Conservation (phyloP, 2,113 vertebrate genomes). For the Tursiops truncatus region DNA sequence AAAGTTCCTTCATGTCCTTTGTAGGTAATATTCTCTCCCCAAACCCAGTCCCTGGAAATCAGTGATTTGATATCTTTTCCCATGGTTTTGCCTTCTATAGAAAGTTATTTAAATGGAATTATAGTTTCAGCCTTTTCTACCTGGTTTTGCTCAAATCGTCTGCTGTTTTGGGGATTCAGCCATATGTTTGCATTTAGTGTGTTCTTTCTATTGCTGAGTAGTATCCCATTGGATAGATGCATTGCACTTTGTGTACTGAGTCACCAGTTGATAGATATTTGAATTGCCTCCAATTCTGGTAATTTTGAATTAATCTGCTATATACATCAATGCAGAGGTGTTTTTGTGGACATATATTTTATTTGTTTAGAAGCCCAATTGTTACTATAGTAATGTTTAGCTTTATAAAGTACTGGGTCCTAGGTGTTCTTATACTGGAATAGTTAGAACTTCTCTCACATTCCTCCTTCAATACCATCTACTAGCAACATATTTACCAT, state of each 20-base stretch:
- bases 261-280: neutral
- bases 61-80: neutral
- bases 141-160: neutral
- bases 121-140: neutral
- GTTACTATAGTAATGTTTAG: neutral
- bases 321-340: neutral
- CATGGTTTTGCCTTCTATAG: neutral
- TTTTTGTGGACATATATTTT: neutral
- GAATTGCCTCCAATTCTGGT: neutral
- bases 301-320: neutral
- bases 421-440: neutral
- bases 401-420: neutral
- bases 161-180: neutral
- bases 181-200: neutral
- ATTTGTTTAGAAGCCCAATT: neutral
- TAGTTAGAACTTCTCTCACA: neutral
- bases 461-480: neutral
- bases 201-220: neutral
- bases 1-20: neutral
- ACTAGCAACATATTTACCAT: neutral
- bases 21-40: neutral
- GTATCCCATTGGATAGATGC: neutral
- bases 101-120: neutral
- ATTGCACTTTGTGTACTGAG: neutral
- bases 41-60: neutral